These are phyloP conservation scores for Drosophila sucinea DNA, from an alignment of 1,140 invertebrate genomes.

Conservation along the genomic window DNA sequence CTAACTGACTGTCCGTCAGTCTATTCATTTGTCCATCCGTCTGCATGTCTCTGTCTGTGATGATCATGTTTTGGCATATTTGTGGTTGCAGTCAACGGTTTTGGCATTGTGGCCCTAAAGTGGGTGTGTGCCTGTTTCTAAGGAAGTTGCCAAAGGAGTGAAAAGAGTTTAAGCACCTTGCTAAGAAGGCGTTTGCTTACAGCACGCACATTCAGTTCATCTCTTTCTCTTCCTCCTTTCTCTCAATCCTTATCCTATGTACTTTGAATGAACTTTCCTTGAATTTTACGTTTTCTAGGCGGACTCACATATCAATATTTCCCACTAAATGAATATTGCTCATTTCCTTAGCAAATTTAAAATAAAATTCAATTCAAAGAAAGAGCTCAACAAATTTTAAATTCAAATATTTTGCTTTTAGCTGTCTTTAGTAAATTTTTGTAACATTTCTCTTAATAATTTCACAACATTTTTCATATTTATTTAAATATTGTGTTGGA, in stretches of 20 bases:
- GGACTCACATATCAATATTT: background rate
- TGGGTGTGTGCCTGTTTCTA: slow-evolving; percentile 14
- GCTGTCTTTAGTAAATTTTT: no score
- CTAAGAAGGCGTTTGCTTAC: slow-evolving; percentile 1
- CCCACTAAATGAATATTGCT: background rate
- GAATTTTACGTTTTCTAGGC: background rate
- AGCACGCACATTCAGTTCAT: slow-evolving; percentile 2
- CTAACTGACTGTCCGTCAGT: background rate
- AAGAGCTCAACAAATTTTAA: no score
- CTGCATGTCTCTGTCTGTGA: slow-evolving; percentile 31
- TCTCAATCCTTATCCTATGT: no score
- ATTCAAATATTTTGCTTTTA: no score
- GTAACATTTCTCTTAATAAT: background rate
- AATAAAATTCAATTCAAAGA: no score
- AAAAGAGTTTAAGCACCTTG: slow-evolving; percentile 14
- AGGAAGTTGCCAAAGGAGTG: background rate
- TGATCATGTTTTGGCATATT: slow-evolving; percentile 78
- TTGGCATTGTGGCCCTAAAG: slow-evolving; percentile 14
- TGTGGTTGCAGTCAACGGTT: slow-evolving; percentile 44
- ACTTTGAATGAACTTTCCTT: background rate
- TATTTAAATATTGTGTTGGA: background rate
- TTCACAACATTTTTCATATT: background rate
- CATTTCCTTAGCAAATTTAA: background rate
- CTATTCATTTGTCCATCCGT: background rate
- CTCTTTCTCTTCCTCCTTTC: background rate